Base-by-base conservation (phyloP, 2,113 vertebrate genomes). In the Ranitomeya imitator region DNA sequence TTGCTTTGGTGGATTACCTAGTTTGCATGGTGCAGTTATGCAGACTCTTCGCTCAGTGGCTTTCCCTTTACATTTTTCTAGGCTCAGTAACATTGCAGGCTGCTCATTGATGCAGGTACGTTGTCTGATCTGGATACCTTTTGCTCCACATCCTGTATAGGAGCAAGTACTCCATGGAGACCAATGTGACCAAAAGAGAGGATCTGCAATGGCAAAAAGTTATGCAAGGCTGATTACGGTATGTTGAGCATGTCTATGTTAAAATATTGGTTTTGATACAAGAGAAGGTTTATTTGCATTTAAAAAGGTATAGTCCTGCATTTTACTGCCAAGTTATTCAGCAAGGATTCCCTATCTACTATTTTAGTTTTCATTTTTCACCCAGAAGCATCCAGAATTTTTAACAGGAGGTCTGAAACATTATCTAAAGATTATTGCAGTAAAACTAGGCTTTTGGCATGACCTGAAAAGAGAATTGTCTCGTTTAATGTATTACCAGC, bases 161-260 rank as follows among this genome's bases (percentile, higher is more conserved):
- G 96, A 96, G 90, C 97, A 98, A 19, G 94, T 79, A 60, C 96
- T 95, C 97, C 97, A 98, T 11, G 93, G 86, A 0, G 93, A 93
- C 97, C 97, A 97, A 74, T 93, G 90, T 0, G 95, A 95, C 97
- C 97, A 98, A 89, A 93, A 96, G 23, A 95, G 92, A 79, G 95
- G 93, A 83, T 95, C 96, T 97, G 90, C 8, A 77, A 60, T 63
- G 7, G 21, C 55, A 55, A 45, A 82, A 84, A 23, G 63, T 69
- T 4, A 23, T 23, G 55, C 54, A 69, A 55, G 37, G 11, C 37
- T 74, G 15, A 26, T 14, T 71, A n/a, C n/a, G n/a, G n/a, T n/a
- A 4, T 6, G 13, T 31, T 14, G 23, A 67, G 15, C 67, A 51
- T 14, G 69, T 74, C 31, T 51, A 51, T 19, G 19, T 45, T 51